phyloP scores from a whole-genome alignment of 2,888 invertebrate species.

The Galerucella calmariensis region DNA sequence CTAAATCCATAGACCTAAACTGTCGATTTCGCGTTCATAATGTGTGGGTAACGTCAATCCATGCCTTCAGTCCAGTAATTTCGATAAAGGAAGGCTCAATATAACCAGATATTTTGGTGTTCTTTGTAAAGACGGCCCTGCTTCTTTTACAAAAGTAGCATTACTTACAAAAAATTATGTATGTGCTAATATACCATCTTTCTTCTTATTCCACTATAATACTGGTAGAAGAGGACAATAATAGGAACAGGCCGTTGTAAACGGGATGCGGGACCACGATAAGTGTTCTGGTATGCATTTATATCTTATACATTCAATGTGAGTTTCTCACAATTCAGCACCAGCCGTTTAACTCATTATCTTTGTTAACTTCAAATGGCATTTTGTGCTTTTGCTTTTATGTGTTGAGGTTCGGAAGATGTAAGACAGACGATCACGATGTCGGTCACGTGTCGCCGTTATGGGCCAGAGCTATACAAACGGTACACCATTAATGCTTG shows the following conservation, averaged over 20 bases:
- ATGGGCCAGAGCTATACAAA: not conserved
- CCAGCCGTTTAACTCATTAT: slow-evolving; percentile 35
- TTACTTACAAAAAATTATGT: no score
- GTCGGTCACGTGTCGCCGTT: not conserved
- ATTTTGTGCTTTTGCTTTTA: slow-evolving; percentile 16
- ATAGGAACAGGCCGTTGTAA: slow-evolving; percentile 7
- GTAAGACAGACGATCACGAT: not conserved
- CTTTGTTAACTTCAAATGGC: slow-evolving; percentile 31
- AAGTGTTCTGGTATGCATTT: slow-evolving; percentile 22
- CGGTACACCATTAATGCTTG: not conserved
- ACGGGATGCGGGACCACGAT: slow-evolving; percentile 34
- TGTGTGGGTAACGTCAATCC: no score
- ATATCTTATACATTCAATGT: slow-evolving; percentile 26
- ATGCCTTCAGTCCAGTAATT: no score
- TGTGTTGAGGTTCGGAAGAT: slow-evolving; percentile 16
- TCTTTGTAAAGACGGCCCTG: no score
- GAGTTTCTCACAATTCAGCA: slow-evolving; percentile 16
- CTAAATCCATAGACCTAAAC: no score
- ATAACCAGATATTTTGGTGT: no score
- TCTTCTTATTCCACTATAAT: slow-evolving; percentile 3
- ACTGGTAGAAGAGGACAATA: not conserved
- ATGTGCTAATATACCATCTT: not conserved
- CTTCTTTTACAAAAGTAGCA: no score
- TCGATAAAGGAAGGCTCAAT: no score
- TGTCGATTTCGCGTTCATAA: no score